These are phyloP conservation scores for Zosterops lateralis DNA, from an alignment of 2,113 vertebrate genomes.

Conservation along the genomic window DNA sequence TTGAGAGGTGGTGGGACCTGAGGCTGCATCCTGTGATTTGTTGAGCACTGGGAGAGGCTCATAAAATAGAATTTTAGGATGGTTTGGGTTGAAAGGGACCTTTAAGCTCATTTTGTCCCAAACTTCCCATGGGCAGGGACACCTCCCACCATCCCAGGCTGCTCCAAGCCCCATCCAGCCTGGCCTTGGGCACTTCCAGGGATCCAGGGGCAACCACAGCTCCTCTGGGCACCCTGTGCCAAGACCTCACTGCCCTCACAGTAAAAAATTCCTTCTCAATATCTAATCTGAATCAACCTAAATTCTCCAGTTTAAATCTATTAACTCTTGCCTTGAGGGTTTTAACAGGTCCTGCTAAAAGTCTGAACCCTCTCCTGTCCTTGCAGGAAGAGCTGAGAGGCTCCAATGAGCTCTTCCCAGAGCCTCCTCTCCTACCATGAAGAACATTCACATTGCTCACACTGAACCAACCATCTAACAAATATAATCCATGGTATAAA, in stretches of 20 bases:
- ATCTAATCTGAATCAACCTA: too few species aligned
- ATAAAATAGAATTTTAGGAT: background rate
- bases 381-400: background rate
- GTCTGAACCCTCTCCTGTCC: background rate
- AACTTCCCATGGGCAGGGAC: background rate
- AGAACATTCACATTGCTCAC: background rate
- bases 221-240: background rate
- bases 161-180: background rate
- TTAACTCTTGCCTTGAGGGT: background rate
- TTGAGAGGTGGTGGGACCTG: background rate
- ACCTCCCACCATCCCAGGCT: accelerated
- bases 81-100: background rate
- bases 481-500: background rate
- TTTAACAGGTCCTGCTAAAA: background rate
- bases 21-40: accelerated
- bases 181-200: background rate
- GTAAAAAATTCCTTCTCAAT: background rate
- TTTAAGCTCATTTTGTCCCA: background rate
- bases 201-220: background rate
- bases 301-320: background rate
- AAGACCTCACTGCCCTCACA: background rate
- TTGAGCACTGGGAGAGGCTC: background rate
- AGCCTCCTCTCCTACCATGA: background rate
- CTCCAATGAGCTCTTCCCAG: background rate
- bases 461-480: background rate